A percentile compares a stretch with the other conserved stretches of the same genome.
phyloP scores from a whole-genome alignment of 2,888 invertebrate species.

The Pomacea canaliculata region DNA sequence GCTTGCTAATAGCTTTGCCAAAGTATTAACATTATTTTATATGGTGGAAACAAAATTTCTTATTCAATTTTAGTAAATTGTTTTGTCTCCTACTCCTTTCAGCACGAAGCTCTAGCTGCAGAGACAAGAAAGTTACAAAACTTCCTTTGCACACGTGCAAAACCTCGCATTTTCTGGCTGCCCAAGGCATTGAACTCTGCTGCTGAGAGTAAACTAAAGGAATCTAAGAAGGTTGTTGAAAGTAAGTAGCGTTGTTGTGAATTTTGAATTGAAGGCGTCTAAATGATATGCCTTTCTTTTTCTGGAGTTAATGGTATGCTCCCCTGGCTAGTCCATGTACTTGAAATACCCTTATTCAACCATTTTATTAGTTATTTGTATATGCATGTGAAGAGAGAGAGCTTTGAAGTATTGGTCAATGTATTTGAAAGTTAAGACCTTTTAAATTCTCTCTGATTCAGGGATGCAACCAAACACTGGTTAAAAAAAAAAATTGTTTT shows the following conservation, averaged over 20 bases:
- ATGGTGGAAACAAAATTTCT: background rate
- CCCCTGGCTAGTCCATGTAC: background rate
- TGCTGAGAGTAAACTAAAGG: constrained; percentile 51
- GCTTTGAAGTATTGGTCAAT: no score
- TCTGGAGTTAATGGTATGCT: background rate
- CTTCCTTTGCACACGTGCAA: constrained; percentile 88
- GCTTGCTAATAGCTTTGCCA: no score
- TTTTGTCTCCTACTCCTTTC: constrained; percentile 30
- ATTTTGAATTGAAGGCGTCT: background rate
- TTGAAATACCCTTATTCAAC: no score
- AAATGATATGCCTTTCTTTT: background rate
- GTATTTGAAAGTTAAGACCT: no score
- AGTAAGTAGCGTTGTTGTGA: constrained; percentile 39
- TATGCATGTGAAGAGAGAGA: no score
- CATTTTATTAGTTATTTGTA: no score
- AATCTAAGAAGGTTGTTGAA: constrained; percentile 55
- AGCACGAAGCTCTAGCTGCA: constrained; percentile 85
- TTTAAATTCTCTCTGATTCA: no score
- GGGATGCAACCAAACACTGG: no score
- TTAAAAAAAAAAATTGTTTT: no score
- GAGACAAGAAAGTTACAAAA: constrained; percentile 82
- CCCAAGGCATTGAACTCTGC: constrained; percentile 72
- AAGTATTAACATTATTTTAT: background rate
- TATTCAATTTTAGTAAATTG: background rate
- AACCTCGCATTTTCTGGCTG: constrained; percentile 88